A percentile compares a stretch with the other conserved stretches of the same genome.
These are phyloP conservation scores for Zalophus californianus DNA, from an alignment of 2,797 vertebrate genomes.

Conservation along the genomic window DNA sequence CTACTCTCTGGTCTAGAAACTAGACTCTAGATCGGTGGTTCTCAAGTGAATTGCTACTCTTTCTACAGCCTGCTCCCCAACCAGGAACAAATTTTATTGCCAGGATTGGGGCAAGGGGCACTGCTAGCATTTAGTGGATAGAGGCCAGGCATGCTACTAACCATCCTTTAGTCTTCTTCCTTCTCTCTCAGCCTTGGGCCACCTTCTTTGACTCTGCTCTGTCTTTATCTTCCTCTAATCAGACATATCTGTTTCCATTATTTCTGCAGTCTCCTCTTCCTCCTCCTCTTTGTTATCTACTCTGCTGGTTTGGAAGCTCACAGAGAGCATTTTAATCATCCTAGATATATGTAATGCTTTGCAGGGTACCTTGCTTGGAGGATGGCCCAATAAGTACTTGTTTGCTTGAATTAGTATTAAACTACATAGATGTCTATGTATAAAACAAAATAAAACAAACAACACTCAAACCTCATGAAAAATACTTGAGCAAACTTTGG, in stretches of 20 bases:
- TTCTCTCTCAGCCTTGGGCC: background rate
- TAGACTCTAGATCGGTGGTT: background rate
- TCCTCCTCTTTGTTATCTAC: background rate
- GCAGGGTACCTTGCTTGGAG: background rate
- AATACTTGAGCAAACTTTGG: conserved; percentile 28
- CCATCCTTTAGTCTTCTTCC: background rate
- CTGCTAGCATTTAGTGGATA: background rate
- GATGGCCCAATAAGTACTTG: background rate
- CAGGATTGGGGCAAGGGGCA: background rate
- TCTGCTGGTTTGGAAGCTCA: background rate
- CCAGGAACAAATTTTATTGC: background rate
- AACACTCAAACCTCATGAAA: background rate
- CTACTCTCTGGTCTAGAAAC: background rate
- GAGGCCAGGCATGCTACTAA: background rate
- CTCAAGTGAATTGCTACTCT: background rate
- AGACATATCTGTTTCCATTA: background rate
- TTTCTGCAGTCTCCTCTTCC: background rate
- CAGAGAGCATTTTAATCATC: conserved; percentile 13
- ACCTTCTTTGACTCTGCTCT: background rate
- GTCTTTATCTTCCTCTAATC: background rate
- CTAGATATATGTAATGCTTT: background rate
- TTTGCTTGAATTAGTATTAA: conserved; percentile 22
- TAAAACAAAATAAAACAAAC: conserved; percentile 32
- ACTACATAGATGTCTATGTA: background rate
- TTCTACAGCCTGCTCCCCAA: background rate